Evolutionary conservation across 2,888 invertebrate genomes (phyloP).

Genomic region (Epicampocera succincta): DNA sequence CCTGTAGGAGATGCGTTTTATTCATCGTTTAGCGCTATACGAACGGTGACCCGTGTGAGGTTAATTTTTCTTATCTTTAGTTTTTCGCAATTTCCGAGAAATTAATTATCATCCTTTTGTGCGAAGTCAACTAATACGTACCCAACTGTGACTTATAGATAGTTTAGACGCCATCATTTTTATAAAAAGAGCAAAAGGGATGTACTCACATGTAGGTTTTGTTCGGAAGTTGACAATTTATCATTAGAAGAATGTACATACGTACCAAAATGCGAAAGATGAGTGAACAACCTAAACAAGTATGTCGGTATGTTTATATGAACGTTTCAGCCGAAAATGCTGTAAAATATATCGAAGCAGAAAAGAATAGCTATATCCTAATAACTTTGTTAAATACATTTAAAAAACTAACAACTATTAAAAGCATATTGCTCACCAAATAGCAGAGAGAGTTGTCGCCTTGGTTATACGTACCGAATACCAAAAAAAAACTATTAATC

Average conservation of each 20-base stretch:
- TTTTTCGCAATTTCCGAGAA: conserved; percentile 17
- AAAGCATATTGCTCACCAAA: conserved; percentile 59
- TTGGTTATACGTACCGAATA: conserved; percentile 62
- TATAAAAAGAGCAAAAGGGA: conserved; percentile 34
- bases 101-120: conserved; percentile 20
- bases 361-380: conserved; percentile 42
- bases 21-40: background rate
- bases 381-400: conserved; percentile 43
- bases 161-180: conserved; percentile 46
- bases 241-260: conserved; percentile 35
- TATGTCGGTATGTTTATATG: conserved; percentile 6
- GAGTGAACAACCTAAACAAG: conserved; percentile 38
- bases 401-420: conserved; percentile 55
- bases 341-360: conserved; percentile 58
- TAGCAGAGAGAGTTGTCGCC: conserved; percentile 24
- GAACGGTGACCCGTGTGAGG: conserved; percentile 12
- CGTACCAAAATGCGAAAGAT: conserved; percentile 53
- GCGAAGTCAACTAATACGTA: conserved; percentile 40
- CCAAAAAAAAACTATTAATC: conserved; percentile 48
- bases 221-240: conserved; percentile 37
- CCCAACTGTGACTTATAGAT: conserved; percentile 45
- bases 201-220: conserved; percentile 62
- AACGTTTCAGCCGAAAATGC: conserved; percentile 57
- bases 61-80: conserved; percentile 15
- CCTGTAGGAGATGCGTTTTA: conserved; percentile 19